Evolutionary conservation across 2,888 invertebrate genomes (phyloP).

Genomic region (Phania funesta): DNA sequence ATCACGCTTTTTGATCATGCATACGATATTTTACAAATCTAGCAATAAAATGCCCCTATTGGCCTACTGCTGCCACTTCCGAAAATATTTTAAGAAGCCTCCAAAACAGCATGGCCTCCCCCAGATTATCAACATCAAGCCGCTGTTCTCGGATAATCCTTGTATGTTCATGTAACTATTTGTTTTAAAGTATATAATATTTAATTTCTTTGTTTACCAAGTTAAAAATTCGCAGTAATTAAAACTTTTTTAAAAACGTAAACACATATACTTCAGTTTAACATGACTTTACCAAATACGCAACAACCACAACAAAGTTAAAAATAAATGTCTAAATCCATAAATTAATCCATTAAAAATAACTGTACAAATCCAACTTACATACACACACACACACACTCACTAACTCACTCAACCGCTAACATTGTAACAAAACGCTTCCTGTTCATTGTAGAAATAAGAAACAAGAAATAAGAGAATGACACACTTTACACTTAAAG

Average conservation of each 20-base stretch:
- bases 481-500: not conserved
- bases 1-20: too few relatives aligned
- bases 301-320: not conserved
- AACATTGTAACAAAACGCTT: not conserved
- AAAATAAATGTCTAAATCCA: not conserved
- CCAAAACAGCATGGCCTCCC: too few relatives aligned
- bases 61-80: too few relatives aligned
- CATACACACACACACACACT: not conserved
- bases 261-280: constrained; percentile 5
- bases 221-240: too few relatives aligned
- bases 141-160: too few relatives aligned
- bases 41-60: too few relatives aligned
- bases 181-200: too few relatives aligned
- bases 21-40: too few relatives aligned
- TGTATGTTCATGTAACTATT: too few relatives aligned
- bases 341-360: constrained; percentile 12
- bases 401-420: not conserved
- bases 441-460: not conserved
- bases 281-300: not conserved
- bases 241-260: not conserved
- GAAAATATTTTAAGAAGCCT: too few relatives aligned
- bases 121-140: too few relatives aligned
- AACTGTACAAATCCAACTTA: not conserved
- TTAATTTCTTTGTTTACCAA: too few relatives aligned
- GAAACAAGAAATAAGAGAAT: not conserved